Conservation (phyloP, 2,797 vertebrate genomes). For the Epinephelus coioides region DNA sequence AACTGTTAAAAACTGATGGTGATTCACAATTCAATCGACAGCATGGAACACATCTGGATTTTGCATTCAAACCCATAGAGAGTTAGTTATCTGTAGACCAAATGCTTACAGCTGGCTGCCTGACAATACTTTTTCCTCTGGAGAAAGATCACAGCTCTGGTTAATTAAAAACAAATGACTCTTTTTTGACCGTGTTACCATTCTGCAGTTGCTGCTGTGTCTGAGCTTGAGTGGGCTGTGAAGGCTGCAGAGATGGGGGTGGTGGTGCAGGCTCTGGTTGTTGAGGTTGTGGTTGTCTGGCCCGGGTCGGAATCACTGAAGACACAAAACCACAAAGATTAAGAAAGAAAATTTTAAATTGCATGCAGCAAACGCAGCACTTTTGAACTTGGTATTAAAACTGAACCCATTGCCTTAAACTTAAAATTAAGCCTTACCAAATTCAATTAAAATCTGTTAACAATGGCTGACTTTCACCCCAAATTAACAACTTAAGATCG, state of each 20-base stretch:
- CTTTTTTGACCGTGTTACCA: conserved; percentile 85
- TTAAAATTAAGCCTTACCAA: neutral
- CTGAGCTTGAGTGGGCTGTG: conserved; percentile 86
- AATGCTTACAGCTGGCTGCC: neutral
- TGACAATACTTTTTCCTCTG: neutral
- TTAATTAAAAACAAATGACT: neutral
- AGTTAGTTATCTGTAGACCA: neutral
- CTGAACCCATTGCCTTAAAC: neutral
- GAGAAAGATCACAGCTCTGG: neutral
- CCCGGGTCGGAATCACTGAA: conserved; percentile 90
- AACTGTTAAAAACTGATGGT: neutral
- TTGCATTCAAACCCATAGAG: neutral
- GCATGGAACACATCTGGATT: neutral
- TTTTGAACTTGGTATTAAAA: neutral
- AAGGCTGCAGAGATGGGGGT: conserved; percentile 78
- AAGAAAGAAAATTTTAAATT: neutral
- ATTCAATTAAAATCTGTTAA: no score
- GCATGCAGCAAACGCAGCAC: neutral
- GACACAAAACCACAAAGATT: conserved; percentile 42
- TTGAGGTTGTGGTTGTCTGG: conserved; percentile 89
- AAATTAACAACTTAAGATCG: neutral
- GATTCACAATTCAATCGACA: neutral
- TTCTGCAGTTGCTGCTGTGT: conserved; percentile 94
- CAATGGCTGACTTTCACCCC: neutral
- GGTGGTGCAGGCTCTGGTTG: conserved; percentile 86